Base-by-base conservation (phyloP, 2,113 vertebrate genomes). In the Etheostoma spectabile region DNA sequence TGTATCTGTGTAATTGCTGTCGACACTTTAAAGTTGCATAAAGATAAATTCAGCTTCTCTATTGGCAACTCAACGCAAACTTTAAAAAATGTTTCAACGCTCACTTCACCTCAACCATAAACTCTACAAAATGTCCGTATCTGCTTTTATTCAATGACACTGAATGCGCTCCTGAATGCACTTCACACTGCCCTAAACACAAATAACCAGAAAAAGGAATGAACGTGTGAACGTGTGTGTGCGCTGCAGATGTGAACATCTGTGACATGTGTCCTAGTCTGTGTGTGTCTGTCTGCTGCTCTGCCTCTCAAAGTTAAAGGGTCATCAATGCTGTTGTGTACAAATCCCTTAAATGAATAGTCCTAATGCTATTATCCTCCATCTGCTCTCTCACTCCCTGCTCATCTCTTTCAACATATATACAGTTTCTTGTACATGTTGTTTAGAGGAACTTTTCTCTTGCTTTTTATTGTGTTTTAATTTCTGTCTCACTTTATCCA, bases 341-440 rank as follows among this genome's bases (percentile, higher is more conserved):
- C 89, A 88, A 93, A 94, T 90, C 90, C 86, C 69, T 69, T 86
- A 81, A 92, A 90, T 89, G 82, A 83, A 89, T 93, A 85, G 80
- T 88, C 85, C 85, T 61, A 93, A 93, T 86, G 79, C 67, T 82
- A 75, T 92, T 87, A 88, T 88, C 75, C 80, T 82, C 88, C 92
- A 93, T 92, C 87, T 92, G 91, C 79, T 90, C 70, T 24, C 67
- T 49, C 74, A 57, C 80, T 68, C 68, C 33, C 35, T 42, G 5
- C 62, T 65, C 19, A 12, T 53, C 38, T 79, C 19, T 61, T 49
- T 55, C 3, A 19, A 27, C 51, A 63, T 33, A 60, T 3, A 15
- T 68, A 5, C n/a, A 60, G 7, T 65, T 22, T 52, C 5, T 55
- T 35, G 8, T 11, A 15, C 11, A 2, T 27, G 11, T 73, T 56